Evolutionary conservation across 2,797 vertebrate genomes (phyloP).

Genomic region (Amniataba percoides): DNA sequence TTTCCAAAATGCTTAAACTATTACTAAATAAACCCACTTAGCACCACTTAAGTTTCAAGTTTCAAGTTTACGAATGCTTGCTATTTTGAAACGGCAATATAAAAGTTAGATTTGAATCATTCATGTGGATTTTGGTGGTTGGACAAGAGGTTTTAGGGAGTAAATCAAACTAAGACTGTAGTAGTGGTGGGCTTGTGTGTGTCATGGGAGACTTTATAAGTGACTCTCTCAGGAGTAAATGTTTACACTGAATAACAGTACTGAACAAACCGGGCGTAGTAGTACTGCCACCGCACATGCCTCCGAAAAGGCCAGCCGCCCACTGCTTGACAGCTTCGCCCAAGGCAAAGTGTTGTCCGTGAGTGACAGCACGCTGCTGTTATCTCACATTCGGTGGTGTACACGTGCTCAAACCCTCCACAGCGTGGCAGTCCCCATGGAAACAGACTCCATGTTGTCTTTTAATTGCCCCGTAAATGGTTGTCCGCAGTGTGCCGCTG

Average conservation of each 20-base stretch:
- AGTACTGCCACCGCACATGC: background rate
- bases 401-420: conserved; percentile 16
- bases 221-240: background rate
- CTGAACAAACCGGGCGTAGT: background rate
- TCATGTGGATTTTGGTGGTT: background rate
- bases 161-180: background rate
- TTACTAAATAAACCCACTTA: no score
- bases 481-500: conserved; percentile 35
- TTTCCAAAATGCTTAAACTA: no score
- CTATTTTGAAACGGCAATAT: no score
- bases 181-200: background rate
- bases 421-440: conserved; percentile 50
- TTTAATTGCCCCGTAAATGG: conserved; percentile 60
- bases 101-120: no score
- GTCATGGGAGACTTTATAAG: background rate
- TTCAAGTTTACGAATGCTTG: no score
- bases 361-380: conserved; percentile 27
- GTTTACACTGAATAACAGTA: background rate
- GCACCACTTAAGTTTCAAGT: no score
- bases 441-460: conserved; percentile 40
- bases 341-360: conserved; percentile 18
- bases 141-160: background rate
- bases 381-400: conserved; percentile 11
- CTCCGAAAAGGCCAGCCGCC: conserved; percentile 11
- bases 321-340: conserved; percentile 23